A percentile compares a stretch with the other conserved stretches of the same genome.
phyloP scores from a whole-genome alignment of 2,113 vertebrate species.

The Boulengeromyrus knoepffleri region DNA sequence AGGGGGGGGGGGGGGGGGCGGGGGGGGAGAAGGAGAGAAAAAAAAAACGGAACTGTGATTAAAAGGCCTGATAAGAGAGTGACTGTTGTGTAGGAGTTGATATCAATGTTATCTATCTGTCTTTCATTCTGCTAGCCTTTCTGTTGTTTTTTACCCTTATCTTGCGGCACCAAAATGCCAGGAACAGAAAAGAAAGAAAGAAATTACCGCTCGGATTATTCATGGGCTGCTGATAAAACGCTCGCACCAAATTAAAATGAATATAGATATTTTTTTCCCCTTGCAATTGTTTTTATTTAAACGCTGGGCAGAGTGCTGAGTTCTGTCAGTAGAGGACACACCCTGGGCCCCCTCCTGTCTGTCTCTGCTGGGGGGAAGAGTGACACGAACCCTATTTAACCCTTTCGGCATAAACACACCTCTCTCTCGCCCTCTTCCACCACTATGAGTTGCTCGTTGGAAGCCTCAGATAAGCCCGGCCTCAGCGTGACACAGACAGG shows the following conservation, averaged over 20 bases:
- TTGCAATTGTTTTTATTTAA: conserved; percentile 40
- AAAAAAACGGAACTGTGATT: conserved; percentile 71
- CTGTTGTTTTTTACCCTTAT: conserved; percentile 94
- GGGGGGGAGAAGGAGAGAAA: conserved; percentile 21
- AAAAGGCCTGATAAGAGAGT: conserved; percentile 84
- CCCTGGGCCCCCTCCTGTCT: conserved; percentile 41
- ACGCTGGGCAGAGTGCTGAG: conserved; percentile 31
- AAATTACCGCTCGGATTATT: conserved; percentile 71
- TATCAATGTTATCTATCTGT: conserved; percentile 95
- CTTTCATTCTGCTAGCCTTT: conserved; percentile 83
- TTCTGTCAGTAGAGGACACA: conserved; percentile 36
- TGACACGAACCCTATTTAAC: conserved; percentile 15
- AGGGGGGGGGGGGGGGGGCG: not conserved
- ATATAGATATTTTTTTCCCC: conserved; percentile 35
- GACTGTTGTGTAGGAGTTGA: conserved; percentile 89
- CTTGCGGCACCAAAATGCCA: conserved; percentile 91
- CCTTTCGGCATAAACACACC: not conserved
- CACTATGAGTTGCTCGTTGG: conserved; percentile 35
- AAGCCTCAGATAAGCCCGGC: conserved; percentile 52
- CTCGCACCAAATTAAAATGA: conserved; percentile 69
- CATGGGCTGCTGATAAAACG: conserved; percentile 70
- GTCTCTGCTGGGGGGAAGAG: not conserved
- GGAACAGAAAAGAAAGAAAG: conserved; percentile 80
- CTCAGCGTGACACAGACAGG: conserved; percentile 50
- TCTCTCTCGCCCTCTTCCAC: conserved; percentile 25